Evolutionary conservation across 2,113 vertebrate genomes (phyloP), one percentile per base, ranked within the genome.

Genomic region (Colossoma macropomum): DNA sequence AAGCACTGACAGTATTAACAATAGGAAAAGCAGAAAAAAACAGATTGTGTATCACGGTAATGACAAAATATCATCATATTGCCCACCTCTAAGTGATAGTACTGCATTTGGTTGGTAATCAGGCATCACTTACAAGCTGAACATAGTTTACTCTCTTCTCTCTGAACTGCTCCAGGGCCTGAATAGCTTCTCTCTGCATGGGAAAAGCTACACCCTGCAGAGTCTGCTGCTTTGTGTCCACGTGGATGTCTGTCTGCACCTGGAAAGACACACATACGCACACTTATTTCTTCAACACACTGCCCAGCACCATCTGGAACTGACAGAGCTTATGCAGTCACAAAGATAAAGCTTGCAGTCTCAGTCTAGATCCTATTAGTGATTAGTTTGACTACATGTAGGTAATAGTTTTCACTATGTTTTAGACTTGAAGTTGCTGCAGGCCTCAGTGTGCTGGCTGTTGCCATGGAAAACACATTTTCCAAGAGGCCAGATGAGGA

Each of bases 191-290:
- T 88, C 88, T 88, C 87, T 97, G 95, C 86, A 99, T 88, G 17
- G 98, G 98, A 87, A 99, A 98, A 25, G 96, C 96, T 85, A 99
- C 95, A 83, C 98, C 97, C 92, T 98, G 96, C 84, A 99, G 89
- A 7, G 97, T 98, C 86, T 98, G 97, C 82, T 97, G 96, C 89
- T 99, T 99, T 48, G 95, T 96, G 87, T 99, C 97, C 88, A 97
- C 92, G 7, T 96, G 91, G 87, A 99, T 93, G 0, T 98, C 97
- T 0, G 96, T 96, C 83, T 97, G 95, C 78, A 97, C 95, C 97
- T 99, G 91, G 25, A 68, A 86, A 86, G 92, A 87, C 73, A 78
- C 65, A 81, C 13, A 78, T 16, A 50, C 12, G 27, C 23, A 21
- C 48, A 23, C 2, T 2, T 48, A 41, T 66, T 45, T 30, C 38